These are phyloP conservation scores for Agapostemon virescens DNA, from an alignment of 2,888 invertebrate genomes.

Conservation along the genomic window DNA sequence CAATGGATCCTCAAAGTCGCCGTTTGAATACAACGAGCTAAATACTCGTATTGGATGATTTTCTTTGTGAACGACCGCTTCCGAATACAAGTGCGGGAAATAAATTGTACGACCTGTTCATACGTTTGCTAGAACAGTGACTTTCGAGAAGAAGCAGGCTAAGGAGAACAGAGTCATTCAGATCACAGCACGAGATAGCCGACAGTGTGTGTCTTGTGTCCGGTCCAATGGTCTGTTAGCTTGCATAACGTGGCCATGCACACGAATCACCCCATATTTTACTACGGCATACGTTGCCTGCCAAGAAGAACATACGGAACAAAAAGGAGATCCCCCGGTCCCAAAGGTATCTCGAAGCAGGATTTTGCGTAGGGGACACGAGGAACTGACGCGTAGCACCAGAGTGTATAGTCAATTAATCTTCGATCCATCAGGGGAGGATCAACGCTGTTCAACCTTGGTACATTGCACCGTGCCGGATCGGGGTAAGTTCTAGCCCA, in stretches of 20 bases:
- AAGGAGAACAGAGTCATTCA: conserved; percentile 52
- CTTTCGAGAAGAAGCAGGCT: conserved; percentile 21
- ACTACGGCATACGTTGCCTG: conserved; percentile 31
- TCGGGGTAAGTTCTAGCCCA: background rate
- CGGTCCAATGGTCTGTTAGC: conserved; percentile 47
- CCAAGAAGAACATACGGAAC: conserved; percentile 12
- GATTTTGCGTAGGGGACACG: conserved; percentile 19
- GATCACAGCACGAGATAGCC: conserved; percentile 54
- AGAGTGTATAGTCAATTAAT: conserved; percentile 37
- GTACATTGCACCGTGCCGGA: background rate
- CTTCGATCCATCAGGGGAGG: conserved; percentile 33
- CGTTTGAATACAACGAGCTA: too few species aligned
- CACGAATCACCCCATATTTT: conserved; percentile 39
- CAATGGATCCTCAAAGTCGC: too few species aligned
- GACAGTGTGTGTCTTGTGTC: conserved; percentile 41
- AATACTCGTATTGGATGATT: background rate
- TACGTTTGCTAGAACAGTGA: background rate
- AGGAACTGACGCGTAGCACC: background rate
- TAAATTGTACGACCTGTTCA: background rate
- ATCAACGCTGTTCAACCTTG: background rate
- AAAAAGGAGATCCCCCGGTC: conserved; percentile 29
- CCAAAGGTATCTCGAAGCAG: conserved; percentile 1
- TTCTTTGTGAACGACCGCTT: background rate
- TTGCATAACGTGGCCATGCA: conserved; percentile 45
- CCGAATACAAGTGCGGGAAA: background rate